Evolutionary conservation across 2,888 invertebrate species (phyloP).

Genomic region (Thymelicus lineola): DNA sequence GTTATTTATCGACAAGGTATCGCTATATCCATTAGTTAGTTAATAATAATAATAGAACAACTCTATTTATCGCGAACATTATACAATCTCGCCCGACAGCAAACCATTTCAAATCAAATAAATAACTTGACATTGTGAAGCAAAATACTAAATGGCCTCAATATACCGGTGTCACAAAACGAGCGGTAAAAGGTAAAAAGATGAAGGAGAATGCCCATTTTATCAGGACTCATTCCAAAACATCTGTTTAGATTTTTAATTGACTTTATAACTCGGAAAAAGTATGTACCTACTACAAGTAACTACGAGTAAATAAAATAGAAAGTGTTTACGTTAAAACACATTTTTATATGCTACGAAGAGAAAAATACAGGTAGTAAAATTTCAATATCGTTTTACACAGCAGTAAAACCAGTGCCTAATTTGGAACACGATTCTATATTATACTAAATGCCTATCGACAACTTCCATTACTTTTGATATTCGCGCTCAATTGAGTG

Average conservation of each 20-base stretch:
- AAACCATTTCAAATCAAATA: slow-evolving; percentile 26
- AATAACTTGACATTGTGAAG: slow-evolving; percentile 31
- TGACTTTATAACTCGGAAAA: no score
- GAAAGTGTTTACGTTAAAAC: no score
- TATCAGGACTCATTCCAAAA: background rate
- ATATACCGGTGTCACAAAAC: background rate
- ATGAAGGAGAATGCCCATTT: background rate
- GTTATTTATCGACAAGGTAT: no score
- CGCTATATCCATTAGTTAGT: no score
- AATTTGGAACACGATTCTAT: slow-evolving; percentile 8
- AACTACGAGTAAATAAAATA: no score
- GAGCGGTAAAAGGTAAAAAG: background rate
- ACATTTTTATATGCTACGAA: no score
- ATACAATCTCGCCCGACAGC: slow-evolving; percentile 14
- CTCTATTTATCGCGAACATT: slow-evolving; percentile 8
- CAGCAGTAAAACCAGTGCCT: background rate
- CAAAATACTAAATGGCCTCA: slow-evolving; percentile 23
- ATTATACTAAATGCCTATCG: slow-evolving; percentile 37
- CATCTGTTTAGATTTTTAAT: no score
- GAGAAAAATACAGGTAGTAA: no score
- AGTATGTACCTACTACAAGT: no score
- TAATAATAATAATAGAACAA: no score
- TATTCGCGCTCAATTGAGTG: slow-evolving; percentile 53
- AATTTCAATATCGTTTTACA: no score
- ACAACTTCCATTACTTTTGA: slow-evolving; percentile 42